These are phyloP conservation scores for Neoitamus cyanurus DNA, from an alignment of 2,888 invertebrate genomes.

Conservation along the genomic window DNA sequence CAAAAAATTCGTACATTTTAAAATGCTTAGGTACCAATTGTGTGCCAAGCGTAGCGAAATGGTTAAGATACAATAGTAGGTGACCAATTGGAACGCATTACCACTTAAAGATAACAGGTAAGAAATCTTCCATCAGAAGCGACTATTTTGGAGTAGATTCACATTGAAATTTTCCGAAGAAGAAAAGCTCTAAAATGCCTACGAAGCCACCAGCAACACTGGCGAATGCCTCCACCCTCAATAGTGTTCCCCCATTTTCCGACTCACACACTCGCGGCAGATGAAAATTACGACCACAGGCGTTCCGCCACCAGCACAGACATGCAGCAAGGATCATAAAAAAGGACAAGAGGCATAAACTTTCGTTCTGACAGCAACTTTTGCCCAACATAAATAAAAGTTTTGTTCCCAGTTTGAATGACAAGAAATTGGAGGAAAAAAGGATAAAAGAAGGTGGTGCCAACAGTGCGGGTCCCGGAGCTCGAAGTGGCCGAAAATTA, in stretches of 20 bases:
- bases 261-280: neutral
- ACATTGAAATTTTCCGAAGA: neutral
- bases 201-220: conserved; percentile 16
- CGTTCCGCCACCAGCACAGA: neutral
- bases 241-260: conserved; percentile 13
- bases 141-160: neutral
- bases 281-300: neutral
- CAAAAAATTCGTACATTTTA: too few species aligned
- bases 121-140: too few species aligned
- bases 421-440: conserved; percentile 59
- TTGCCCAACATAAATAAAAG: conserved; percentile 66
- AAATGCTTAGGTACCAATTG: too few species aligned
- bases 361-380: conserved; percentile 62
- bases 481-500: neutral
- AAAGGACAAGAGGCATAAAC: conserved; percentile 60
- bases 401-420: conserved; percentile 66
- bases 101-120: too few species aligned
- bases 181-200: neutral
- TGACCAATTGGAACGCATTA: too few species aligned
- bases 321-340: conserved; percentile 53
- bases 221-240: neutral
- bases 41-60: too few species aligned
- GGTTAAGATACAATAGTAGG: too few species aligned
- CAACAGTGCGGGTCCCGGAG: conserved; percentile 4
- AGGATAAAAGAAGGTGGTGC: conserved; percentile 51